These are phyloP conservation scores for Cathartes aura DNA, from an alignment of 2,113 vertebrate species.

Conservation along the genomic window DNA sequence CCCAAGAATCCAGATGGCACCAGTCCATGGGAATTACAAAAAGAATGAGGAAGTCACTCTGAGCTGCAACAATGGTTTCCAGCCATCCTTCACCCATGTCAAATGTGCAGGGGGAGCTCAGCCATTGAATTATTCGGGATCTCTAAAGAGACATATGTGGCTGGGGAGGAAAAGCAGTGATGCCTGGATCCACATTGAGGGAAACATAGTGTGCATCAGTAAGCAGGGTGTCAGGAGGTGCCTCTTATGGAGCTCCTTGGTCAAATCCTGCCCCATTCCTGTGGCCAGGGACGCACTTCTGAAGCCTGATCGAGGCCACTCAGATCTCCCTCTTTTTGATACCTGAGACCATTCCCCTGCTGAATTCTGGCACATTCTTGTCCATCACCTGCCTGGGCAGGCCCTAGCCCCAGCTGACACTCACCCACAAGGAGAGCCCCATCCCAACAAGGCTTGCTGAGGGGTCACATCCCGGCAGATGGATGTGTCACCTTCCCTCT, in stretches of 20 bases:
- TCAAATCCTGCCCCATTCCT: neutral
- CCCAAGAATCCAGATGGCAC: neutral
- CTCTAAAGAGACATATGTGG: neutral
- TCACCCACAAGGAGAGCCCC: neutral
- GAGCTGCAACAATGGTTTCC: neutral
- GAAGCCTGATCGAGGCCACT: fast-evolving
- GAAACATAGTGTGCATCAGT: neutral
- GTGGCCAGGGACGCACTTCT: neutral
- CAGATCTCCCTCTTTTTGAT: neutral
- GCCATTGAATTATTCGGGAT: neutral
- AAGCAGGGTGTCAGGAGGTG: neutral
- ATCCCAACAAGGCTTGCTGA: neutral
- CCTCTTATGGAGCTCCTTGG: neutral
- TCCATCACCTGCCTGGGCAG: neutral
- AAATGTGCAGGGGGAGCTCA: neutral
- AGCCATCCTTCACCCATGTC: neutral
- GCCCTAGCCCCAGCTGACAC: neutral
- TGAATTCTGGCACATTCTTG: neutral
- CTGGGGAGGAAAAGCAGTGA: neutral
- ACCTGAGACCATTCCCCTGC: neutral
- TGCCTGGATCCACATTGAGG: neutral
- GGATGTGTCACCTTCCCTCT: neutral
- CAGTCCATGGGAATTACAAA: neutral
- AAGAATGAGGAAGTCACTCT: neutral
- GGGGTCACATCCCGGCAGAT: neutral